Evolutionary conservation across 2,888 invertebrate genomes (phyloP).

Genomic region (Syrphus vitripennis): DNA sequence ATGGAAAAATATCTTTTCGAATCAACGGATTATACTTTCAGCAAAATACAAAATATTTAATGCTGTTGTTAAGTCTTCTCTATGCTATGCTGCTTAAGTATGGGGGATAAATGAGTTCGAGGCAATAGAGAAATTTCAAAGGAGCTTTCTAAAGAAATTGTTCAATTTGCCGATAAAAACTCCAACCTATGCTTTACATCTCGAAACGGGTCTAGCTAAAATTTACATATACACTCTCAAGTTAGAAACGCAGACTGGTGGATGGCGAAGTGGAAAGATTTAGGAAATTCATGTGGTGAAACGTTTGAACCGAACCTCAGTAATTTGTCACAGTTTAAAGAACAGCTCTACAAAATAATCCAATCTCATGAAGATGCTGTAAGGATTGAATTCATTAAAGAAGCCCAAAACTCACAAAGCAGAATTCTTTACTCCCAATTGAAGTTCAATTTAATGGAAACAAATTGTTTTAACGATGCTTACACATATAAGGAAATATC

Average conservation of each 20-base stretch:
- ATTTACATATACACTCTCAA: not conserved
- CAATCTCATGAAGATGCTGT: not conserved
- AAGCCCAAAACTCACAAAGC: not conserved
- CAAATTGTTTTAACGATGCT: not conserved
- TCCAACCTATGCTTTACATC: not conserved
- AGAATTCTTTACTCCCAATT: no score
- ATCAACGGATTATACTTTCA: not conserved
- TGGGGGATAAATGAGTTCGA: no score
- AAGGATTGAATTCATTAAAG: not conserved
- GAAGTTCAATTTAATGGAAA: no score
- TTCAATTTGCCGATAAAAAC: not conserved
- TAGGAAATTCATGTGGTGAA: not conserved
- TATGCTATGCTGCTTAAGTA: no score
- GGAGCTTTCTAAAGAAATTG: not conserved
- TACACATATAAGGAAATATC: not conserved
- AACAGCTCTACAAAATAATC: not conserved
- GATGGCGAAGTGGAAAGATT: not conserved
- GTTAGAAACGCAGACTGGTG: not conserved
- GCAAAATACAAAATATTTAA: not conserved
- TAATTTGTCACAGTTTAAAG: not conserved
- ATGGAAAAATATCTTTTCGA: not conserved
- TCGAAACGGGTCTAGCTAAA: not conserved
- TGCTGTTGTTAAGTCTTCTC: no score
- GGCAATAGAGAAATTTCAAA: not conserved
- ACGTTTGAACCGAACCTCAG: no score